These are phyloP conservation scores for Rhopilema esculentum DNA, from an alignment of 30 jellyfish, hydroid and myxozoan species.

Conservation along the genomic window DNA sequence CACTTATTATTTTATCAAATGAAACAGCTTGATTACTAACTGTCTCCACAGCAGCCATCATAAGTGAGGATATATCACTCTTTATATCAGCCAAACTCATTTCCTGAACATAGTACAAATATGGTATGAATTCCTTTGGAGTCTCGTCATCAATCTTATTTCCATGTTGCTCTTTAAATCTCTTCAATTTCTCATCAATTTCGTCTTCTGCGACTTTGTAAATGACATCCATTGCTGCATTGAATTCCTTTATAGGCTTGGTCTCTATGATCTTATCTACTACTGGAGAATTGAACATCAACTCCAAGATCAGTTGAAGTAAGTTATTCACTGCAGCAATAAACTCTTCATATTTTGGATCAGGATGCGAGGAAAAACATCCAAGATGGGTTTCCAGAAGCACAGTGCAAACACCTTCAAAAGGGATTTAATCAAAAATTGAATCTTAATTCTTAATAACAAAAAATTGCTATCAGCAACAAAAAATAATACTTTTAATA, in stretches of 20 bases:
- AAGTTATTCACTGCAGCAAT: constrained; percentile 43
- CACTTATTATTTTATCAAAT: too few relatives aligned
- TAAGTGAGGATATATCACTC: constrained; percentile 52
- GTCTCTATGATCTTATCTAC: constrained; percentile 55
- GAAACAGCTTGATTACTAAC: constrained; percentile 32
- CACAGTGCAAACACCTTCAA: constrained; percentile 72
- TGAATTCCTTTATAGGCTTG: constrained; percentile 31
- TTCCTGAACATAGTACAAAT: constrained; percentile 49
- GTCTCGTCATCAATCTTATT: constrained; percentile 31
- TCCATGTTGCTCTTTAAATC: constrained; percentile 17
- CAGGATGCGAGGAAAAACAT: constrained; percentile 52
- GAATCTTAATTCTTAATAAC: not conserved
- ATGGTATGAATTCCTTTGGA: constrained; percentile 64
- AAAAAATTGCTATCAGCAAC: not conserved
- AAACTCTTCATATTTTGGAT: constrained; percentile 54
- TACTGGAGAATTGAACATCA: constrained; percentile 34
- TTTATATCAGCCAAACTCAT: constrained; percentile 64
- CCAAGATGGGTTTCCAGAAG: constrained; percentile 69
- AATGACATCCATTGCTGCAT: constrained; percentile 34
- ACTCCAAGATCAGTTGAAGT: constrained; percentile 7
- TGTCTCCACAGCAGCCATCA: constrained; percentile 84
- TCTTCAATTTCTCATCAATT: constrained; percentile 39
- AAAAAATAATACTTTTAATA: too few relatives aligned
- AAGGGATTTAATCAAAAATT: not conserved
- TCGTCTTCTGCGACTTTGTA: constrained; percentile 51